phyloP scores from a whole-genome alignment of 2,113 vertebrate genomes.

The Ranitomeya variabilis region DNA sequence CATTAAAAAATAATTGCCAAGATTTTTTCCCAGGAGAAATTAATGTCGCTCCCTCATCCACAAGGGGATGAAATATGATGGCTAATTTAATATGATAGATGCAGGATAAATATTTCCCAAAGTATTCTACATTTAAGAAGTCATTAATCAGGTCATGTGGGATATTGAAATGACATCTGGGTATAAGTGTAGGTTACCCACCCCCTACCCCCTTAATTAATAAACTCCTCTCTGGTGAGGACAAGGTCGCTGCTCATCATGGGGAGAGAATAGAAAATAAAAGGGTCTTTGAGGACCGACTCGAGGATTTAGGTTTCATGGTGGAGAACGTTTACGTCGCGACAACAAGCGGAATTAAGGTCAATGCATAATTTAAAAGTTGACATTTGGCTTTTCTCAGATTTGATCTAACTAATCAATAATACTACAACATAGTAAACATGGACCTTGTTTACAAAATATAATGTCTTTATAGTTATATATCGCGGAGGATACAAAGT shows the following conservation, averaged over 20 bases:
- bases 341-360: neutral
- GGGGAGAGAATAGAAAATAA: neutral
- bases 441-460: too few species aligned
- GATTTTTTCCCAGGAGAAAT: conserved; percentile 9
- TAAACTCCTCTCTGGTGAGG: neutral
- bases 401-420: neutral
- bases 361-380: neutral
- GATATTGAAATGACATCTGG: neutral
- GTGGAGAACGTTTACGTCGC: too few species aligned
- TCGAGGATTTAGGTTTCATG: neutral
- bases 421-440: neutral
- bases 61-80: neutral
- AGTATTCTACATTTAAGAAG: conserved; percentile 14
- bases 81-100: conserved; percentile 18
- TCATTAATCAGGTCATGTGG: conserved; percentile 19
- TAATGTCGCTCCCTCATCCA: neutral
- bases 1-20: conserved; percentile 23
- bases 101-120: conserved; percentile 21
- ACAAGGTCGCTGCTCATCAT: neutral
- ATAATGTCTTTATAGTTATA: too few species aligned
- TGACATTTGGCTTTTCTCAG: neutral
- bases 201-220: neutral
- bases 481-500: too few species aligned
- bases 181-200: neutral
- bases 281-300: neutral